Evolutionary conservation across 2,113 vertebrate species (phyloP).

Genomic region (Ammodytes marinus): DNA sequence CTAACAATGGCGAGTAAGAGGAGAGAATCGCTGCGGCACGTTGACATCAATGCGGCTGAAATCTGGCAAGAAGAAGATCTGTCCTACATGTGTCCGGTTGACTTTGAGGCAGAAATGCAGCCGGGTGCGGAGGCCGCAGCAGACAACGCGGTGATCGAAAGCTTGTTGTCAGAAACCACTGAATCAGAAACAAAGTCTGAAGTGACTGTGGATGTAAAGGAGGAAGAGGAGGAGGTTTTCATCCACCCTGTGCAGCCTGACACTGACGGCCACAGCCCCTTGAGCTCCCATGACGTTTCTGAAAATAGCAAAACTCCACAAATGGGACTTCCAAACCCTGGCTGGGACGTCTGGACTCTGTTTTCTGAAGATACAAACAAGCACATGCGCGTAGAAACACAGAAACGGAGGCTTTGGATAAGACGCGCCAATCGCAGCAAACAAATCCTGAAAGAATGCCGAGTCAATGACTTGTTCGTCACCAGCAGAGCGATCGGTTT

Average conservation of each 20-base stretch:
- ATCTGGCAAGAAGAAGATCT: background rate
- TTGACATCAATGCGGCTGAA: background rate
- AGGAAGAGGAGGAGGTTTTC: conserved; percentile 26
- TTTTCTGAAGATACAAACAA: conserved; percentile 1
- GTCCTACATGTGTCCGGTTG: conserved; percentile 56
- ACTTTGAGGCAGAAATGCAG: conserved; percentile 21
- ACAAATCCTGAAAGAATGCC: conserved; percentile 20
- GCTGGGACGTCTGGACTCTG: background rate
- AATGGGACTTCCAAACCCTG: no score
- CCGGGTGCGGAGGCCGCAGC: fast-evolving
- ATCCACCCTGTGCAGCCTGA: background rate
- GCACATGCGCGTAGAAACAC: background rate
- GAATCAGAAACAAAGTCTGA: background rate
- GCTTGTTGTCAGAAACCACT: background rate
- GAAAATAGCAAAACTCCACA: fast-evolving
- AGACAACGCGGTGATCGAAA: background rate
- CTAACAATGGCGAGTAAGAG: background rate
- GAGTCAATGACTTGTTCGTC: conserved; percentile 24
- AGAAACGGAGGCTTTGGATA: conserved; percentile 38
- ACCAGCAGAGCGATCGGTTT: conserved; percentile 23
- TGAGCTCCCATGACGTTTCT: fast-evolving
- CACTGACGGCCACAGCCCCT: fast-evolving
- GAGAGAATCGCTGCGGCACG: background rate
- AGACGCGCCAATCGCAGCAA: background rate
- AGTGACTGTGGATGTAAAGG: background rate